Evolutionary conservation across 2,888 invertebrate species (phyloP).

Genomic region (Mellilla xanthometata): DNA sequence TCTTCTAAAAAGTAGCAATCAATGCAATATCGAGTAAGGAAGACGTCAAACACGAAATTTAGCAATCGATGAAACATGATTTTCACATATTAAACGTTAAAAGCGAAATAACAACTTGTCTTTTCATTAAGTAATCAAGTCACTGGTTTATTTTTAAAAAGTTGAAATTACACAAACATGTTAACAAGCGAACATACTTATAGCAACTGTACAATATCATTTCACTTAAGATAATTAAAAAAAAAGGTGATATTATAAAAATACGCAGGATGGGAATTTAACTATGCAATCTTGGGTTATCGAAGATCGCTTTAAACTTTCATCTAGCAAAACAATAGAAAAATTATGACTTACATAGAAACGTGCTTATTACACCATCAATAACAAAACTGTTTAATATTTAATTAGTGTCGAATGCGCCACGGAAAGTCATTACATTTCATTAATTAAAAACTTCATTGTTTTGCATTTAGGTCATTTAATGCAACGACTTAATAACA

Average conservation of each 20-base stretch:
- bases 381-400: no score
- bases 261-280: not conserved
- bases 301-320: no score
- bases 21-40: conserved; percentile 1
- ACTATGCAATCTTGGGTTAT: no score
- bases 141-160: conserved; percentile 44
- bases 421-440: no score
- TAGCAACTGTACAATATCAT: conserved; percentile 18
- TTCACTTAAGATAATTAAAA: conserved; percentile 4
- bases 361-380: no score
- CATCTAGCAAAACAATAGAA: no score
- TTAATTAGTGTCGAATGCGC: no score
- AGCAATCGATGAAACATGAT: conserved; percentile 12
- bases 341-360: no score
- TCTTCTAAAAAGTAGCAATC: not conserved
- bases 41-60: conserved; percentile 7
- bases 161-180: conserved; percentile 32
- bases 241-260: not conserved
- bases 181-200: conserved; percentile 40
- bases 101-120: conserved; percentile 50
- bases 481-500: no score
- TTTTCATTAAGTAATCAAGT: conserved; percentile 48
- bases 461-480: no score
- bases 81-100: conserved; percentile 24
- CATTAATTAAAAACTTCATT: no score